These are phyloP conservation scores for Iphiclides podalirius DNA, from an alignment of 2,888 invertebrate species.

Conservation along the genomic window DNA sequence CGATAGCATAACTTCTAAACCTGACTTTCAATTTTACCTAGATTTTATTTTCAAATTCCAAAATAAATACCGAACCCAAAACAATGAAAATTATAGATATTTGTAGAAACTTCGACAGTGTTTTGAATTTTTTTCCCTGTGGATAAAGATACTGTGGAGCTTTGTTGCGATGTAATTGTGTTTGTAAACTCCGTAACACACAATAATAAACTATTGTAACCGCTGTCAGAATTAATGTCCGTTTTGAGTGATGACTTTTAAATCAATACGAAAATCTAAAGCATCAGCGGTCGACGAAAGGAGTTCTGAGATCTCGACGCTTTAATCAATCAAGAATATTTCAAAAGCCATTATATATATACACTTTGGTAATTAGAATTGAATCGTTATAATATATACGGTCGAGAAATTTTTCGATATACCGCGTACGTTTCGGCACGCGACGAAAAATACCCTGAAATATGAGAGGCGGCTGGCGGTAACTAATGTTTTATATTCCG, in stretches of 20 bases:
- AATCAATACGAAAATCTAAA: constrained; percentile 17
- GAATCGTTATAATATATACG: neutral
- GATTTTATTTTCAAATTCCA: no score
- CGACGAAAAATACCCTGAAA: constrained; percentile 42
- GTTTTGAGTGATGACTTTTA: constrained; percentile 21
- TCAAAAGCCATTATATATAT: constrained; percentile 37
- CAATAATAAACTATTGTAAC: constrained; percentile 13
- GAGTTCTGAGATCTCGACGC: constrained; percentile 48
- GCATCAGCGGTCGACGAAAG: constrained; percentile 29
- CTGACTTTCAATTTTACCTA: no score
- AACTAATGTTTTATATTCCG: constrained; percentile 68
- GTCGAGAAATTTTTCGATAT: neutral
- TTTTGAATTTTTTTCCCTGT: no score
- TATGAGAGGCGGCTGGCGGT: constrained; percentile 53
- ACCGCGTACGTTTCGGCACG: neutral
- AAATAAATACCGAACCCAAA: no score
- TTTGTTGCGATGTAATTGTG: constrained; percentile 10
- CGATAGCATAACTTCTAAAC: no score
- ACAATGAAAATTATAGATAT: no score
- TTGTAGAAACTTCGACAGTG: no score
- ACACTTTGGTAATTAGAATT: neutral
- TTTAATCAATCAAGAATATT: constrained; percentile 63
- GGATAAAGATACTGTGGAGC: no score
- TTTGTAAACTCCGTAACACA: constrained; percentile 15
- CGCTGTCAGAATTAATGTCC: constrained; percentile 6